These are phyloP conservation scores for Cheiracanthium punctorium DNA, from an alignment of 2,888 invertebrate genomes.

Conservation along the genomic window DNA sequence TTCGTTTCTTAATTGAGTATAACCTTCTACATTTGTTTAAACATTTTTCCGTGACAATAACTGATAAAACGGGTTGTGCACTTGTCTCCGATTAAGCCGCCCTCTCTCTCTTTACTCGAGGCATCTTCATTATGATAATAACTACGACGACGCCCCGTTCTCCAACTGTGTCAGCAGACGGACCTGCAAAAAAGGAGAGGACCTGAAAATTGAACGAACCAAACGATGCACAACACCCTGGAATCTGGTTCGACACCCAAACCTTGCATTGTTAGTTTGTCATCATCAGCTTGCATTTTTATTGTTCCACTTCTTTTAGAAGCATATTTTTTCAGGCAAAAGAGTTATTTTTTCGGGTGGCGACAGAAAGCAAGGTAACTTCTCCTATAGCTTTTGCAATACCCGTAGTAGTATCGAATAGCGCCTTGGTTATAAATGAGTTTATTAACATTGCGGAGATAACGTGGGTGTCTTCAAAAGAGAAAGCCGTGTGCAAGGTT, in stretches of 20 bases:
- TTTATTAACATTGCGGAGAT: slow-evolving; percentile 12
- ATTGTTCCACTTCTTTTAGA: neutral
- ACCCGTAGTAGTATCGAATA: neutral
- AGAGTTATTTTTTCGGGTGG: slow-evolving; percentile 12
- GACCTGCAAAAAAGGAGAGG: neutral
- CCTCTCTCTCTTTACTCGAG: neutral
- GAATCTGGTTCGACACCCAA: slow-evolving; percentile 56
- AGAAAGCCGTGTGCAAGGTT: too few relatives aligned
- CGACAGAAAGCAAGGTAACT: neutral
- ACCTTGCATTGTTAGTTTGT: slow-evolving; percentile 58
- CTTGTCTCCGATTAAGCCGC: neutral
- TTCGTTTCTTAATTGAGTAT: too few relatives aligned
- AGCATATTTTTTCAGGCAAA: neutral
- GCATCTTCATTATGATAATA: slow-evolving; percentile 45
- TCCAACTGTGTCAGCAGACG: slow-evolving; percentile 56
- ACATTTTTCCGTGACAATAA: neutral
- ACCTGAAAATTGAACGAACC: neutral
- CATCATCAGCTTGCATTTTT: slow-evolving; percentile 32
- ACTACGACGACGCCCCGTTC: slow-evolving; percentile 1
- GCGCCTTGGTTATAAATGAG: slow-evolving; percentile 32
- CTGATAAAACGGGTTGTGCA: neutral
- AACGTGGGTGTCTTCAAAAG: slow-evolving; percentile 4
- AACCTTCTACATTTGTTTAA: too few relatives aligned
- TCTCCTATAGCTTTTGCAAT: slow-evolving; percentile 19
- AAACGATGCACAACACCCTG: neutral